phyloP scores from a whole-genome alignment of 1,140 invertebrate genomes.

The Thaumetopoea pityocampa region DNA sequence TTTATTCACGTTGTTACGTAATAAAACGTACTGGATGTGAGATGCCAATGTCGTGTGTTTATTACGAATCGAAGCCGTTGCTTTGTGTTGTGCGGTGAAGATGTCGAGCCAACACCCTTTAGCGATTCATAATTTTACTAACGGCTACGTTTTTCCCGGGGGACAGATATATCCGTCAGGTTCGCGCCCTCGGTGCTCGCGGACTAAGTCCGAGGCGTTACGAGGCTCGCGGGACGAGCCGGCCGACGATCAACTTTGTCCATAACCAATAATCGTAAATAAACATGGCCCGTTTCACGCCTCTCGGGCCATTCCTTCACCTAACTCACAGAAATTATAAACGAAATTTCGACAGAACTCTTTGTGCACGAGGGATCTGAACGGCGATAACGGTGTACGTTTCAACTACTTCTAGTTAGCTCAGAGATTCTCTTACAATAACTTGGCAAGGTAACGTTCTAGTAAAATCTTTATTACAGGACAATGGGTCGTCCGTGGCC shows the following conservation, averaged over 20 bases:
- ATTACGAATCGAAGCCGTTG: constrained; percentile 1
- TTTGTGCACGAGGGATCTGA: constrained; percentile 1
- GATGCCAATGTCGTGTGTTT: constrained; percentile 10
- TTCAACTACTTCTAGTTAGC: too few relatives aligned
- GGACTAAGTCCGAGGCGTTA: constrained; percentile 57
- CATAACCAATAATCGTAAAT: constrained; percentile 74
- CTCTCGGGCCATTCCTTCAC: constrained; percentile 4
- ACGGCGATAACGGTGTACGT: constrained; percentile 1
- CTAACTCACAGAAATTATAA: constrained; percentile 38
- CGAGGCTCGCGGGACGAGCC: constrained; percentile 58
- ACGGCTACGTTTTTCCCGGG: constrained; percentile 45
- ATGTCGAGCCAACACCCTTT: constrained; percentile 24
- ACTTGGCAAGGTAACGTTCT: too few relatives aligned
- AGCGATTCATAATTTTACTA: constrained; percentile 54
- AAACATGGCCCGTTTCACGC: constrained; percentile 34
- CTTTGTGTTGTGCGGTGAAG: too few relatives aligned
- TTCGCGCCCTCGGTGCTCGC: constrained; percentile 36
- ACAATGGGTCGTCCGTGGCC: constrained; percentile 8
- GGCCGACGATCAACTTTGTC: constrained; percentile 59
- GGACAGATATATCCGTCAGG: constrained; percentile 68
- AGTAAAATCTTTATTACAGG: constrained; percentile 8
- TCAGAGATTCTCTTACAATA: constrained; percentile 2
- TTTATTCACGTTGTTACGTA: constrained; percentile 17
- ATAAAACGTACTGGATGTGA: constrained; percentile 17
- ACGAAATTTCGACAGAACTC: constrained; percentile 18